Base-by-base conservation (phyloP, 2,888 invertebrate species). In the Epistrophe grossulariae region DNA sequence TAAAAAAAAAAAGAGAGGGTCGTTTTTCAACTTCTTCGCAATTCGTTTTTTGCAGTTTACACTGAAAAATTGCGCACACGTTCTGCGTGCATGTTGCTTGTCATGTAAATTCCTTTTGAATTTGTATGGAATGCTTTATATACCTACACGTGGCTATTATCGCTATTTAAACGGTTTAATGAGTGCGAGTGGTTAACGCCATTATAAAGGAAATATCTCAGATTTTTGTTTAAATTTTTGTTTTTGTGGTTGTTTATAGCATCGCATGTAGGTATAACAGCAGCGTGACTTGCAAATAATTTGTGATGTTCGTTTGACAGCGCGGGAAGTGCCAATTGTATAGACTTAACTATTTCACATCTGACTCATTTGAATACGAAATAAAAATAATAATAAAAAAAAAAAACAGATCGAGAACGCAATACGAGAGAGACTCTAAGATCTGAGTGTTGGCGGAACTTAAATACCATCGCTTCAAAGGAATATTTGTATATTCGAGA, bases 101-200 rank as follows among this genome's bases (percentile, higher is more conserved):
- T 76, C 79, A 76, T 84, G 76, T 84, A 76, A 80, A 84, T 79
- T 84, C 71, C 64, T 64, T 40, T 52, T 48, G 15, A 79, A 74
- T 70, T 76, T 60, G 76, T 59, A 76, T 40, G 70, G 80, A 84
- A 76, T 60, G 50, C 48, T 19, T 11, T 35, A 76, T 76, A 76
- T 71, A 76, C 80, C 24, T 24, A 24, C 24, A 84, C 84, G 84
- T 84, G 84, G 57, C 80, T 59, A 66, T 79, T 84, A 80, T 84
- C 45, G 79, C 76, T 80, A 50, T 68, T 84, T 76, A 79, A 84
- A 71, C 35, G 71, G n/a, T 84, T 79, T 71, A 71, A 80, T 76
- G 76, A 84, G 71, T 80, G 71, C 31, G 35, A 84, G 71, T 76
- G 50, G 80, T 80, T 76, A 84, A 84, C 79, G 76, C 79, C 84